These are phyloP conservation scores for Dufourea novaeangliae DNA, from an alignment of 1,140 invertebrate species.

Conservation along the genomic window DNA sequence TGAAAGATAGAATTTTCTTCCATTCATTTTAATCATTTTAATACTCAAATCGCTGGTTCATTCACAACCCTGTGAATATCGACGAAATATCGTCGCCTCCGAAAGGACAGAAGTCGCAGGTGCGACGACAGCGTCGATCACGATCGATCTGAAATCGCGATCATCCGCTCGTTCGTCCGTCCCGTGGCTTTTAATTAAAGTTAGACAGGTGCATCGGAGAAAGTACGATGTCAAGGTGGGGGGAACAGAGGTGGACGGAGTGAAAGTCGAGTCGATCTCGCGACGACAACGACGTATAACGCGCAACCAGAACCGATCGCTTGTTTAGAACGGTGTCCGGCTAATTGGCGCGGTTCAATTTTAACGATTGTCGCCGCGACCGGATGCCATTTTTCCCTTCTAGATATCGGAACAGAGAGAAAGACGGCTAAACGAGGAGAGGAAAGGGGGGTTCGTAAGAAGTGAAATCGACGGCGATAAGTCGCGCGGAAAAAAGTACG, in stretches of 20 bases:
- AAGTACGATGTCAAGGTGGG: constrained; percentile 40
- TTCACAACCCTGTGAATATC: too few species aligned
- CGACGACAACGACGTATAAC: neutral
- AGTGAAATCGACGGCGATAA: constrained; percentile 53
- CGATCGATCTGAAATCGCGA: constrained; percentile 31
- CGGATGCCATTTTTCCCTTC: neutral
- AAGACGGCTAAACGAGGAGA: neutral
- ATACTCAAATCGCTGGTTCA: too few species aligned
- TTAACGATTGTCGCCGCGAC: neutral
- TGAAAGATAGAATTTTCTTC: too few species aligned
- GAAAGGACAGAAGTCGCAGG: neutral
- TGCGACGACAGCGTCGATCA: neutral
- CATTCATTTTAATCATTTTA: too few species aligned
- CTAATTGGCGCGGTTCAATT: constrained; percentile 43
- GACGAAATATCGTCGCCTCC: neutral
- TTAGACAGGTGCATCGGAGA: constrained; percentile 57
- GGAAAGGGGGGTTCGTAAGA: constrained; percentile 12
- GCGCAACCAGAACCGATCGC: constrained; percentile 32
- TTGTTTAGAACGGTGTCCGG: constrained; percentile 44
- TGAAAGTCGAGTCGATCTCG: constrained; percentile 46
- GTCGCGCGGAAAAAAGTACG: constrained; percentile 5
- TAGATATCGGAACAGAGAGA: neutral
- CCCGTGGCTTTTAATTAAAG: constrained; percentile 49
- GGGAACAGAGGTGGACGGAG: constrained; percentile 31
- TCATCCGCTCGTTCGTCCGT: neutral